Evolutionary conservation across 2,113 vertebrate genomes (phyloP), one percentile per base, ranked within the genome.

Genomic region (Erythrocercus mccallii): DNA sequence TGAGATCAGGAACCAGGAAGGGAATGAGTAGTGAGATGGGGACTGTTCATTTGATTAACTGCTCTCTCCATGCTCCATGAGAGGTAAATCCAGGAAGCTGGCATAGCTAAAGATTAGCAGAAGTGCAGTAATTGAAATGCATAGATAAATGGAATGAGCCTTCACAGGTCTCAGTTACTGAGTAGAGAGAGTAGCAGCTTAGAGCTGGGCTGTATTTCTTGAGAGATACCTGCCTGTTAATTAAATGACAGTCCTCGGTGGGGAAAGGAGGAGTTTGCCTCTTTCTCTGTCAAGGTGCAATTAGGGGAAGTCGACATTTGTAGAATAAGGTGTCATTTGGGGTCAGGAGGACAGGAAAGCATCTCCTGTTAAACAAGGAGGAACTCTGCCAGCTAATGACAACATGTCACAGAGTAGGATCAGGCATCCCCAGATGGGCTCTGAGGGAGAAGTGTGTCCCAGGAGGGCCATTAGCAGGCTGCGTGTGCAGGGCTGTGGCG

Each of bases 221-320:
- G 88, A 90, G 94, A 96, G 93, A 90, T 70, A 91, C 71, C 90
- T 96, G 94, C 82, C 82, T 88, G 47, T 83, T 95, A 95, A 96
- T 97, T 96, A 96, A 94, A 86, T 90, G 60, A 84, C 60, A 70
- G 65, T 81, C 81, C 62, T 60, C 79, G 64, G 86, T 92, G 68
- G 33, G 47, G 17, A 48, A 73, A 40, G 82, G 82, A 83, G 40
- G n/a, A 6, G 25, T 72, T 81, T 81, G 72, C 57, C 12, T 96
- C 37, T 61, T 45, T 83, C 50, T 79, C 68, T 65, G 65, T 91
- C 81, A 92, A 57, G 69, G 84, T 80, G 37, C 90, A 95, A 90
- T 95, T 95, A 96, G 85, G 76, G 47, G 69, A 94, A 88, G 66
- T 81, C 12, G 33, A 31, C 18, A 3, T 93, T 91, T 68, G 56